Evolutionary conservation across 2,888 invertebrate genomes (phyloP).

Genomic region (Apamea epomidion): DNA sequence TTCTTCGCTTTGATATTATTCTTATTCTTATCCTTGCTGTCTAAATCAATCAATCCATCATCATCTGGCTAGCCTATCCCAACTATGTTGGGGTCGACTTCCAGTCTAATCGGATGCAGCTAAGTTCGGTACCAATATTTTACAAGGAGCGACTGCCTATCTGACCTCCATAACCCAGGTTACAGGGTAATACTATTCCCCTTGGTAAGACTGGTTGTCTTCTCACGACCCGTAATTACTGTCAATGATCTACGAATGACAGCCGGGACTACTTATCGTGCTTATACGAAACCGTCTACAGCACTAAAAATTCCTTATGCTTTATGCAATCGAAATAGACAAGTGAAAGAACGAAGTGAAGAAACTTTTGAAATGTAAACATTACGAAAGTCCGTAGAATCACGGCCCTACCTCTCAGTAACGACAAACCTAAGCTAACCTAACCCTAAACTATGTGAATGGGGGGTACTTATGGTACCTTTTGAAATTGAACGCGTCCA

Average conservation of each 20-base stretch:
- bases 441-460: slow-evolving; percentile 50
- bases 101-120: too few species aligned
- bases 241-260: too few species aligned
- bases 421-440: background rate
- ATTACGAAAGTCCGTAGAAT: background rate
- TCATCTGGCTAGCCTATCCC: too few species aligned
- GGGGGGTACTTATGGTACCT: slow-evolving; percentile 41
- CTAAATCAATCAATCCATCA: background rate
- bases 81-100: too few species aligned
- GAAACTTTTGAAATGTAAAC: background rate
- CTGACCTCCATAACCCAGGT: too few species aligned
- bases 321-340: background rate
- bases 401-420: background rate
- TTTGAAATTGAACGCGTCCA: slow-evolving; percentile 67
- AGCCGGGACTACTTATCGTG: too few species aligned
- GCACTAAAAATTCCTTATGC: background rate
- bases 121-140: too few species aligned
- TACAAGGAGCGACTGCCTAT: too few species aligned
- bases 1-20: too few species aligned
- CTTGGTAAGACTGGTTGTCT: too few species aligned
- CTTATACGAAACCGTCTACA: background rate
- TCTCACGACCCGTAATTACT: too few species aligned
- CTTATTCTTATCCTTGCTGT: too few species aligned
- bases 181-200: background rate
- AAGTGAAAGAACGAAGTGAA: slow-evolving; percentile 11